A percentile compares a stretch with the other conserved stretches of the same genome.
Evolutionary conservation across 1,140 invertebrate genomes (phyloP).

Genomic region (Agraylea sexmaculata): DNA sequence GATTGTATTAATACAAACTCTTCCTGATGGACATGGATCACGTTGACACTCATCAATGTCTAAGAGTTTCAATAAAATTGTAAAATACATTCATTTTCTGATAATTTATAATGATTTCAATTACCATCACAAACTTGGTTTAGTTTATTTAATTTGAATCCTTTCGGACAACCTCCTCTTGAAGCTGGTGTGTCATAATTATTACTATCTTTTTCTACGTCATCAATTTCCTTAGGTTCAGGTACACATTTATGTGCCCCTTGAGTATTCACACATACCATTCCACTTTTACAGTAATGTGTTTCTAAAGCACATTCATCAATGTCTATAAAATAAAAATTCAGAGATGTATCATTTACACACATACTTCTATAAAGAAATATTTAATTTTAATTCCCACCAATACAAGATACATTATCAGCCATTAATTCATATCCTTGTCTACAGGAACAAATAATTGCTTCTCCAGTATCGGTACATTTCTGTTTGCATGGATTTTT

Average conservation of each 20-base stretch:
- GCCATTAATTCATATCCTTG: conserved; percentile 54
- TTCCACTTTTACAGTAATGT: conserved; percentile 42
- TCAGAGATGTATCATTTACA: neutral
- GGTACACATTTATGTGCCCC: conserved; percentile 44
- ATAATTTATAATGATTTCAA: conserved; percentile 3
- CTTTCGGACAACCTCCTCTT: conserved; percentile 43
- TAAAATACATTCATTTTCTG: neutral
- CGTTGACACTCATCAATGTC: conserved; percentile 63
- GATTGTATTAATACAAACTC: conserved; percentile 57
- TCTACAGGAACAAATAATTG: conserved; percentile 51
- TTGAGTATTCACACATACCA: conserved; percentile 46
- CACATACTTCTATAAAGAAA: neutral
- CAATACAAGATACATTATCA: conserved; percentile 54
- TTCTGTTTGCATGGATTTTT: conserved; percentile 56
- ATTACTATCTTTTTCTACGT: conserved; percentile 11
- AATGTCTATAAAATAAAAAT: conserved; percentile 42
- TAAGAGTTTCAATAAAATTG: conserved; percentile 24
- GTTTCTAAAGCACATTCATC: conserved; percentile 53
- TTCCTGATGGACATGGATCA: conserved; percentile 47
- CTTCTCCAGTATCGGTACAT: conserved; percentile 48
- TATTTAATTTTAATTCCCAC: conserved; percentile 20
- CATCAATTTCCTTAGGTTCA: conserved; percentile 21
- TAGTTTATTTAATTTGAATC: conserved; percentile 48
- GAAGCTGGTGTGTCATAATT: conserved; percentile 14
- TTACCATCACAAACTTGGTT: conserved; percentile 58